Percentiles rank a stretch among this genome's conserved stretches.
phyloP scores from a whole-genome alignment of 2,797 vertebrate genomes.

The Scolopax bukidnonensis region DNA sequence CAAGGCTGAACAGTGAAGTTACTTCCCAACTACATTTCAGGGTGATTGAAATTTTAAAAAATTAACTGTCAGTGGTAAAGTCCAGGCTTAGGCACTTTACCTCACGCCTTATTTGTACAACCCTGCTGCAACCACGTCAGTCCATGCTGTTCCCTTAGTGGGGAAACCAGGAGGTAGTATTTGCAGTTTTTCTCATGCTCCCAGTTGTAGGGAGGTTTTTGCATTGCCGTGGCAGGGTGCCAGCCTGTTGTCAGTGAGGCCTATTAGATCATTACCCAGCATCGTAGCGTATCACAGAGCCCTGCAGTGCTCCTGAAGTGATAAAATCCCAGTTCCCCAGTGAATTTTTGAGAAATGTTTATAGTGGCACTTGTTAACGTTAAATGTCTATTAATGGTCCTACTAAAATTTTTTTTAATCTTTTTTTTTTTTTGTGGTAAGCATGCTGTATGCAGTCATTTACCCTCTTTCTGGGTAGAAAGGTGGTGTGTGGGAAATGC shows the following conservation, averaged over 20 bases:
- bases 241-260: slow-evolving; percentile 10
- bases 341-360: slow-evolving; percentile 35
- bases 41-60: neutral
- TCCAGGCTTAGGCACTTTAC: neutral
- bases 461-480: neutral
- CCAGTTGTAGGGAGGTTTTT: neutral
- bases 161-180: neutral
- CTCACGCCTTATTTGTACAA: neutral
- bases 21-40: neutral
- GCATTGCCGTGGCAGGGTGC: neutral
- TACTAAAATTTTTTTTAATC: neutral
- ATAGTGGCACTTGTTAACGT: neutral
- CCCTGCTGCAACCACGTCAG: neutral
- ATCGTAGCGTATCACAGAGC: neutral
- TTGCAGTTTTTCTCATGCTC: neutral
- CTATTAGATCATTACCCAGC: slow-evolving; percentile 10
- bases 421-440: neutral
- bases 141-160: neutral
- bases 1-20: neutral
- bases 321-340: slow-evolving; percentile 1
- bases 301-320: neutral
- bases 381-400: neutral
- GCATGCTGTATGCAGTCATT: neutral
- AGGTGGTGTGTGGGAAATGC: neutral
- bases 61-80: fast-evolving